Evolutionary conservation across 1,140 invertebrate genomes (phyloP).

Genomic region (Drosophila virilis): DNA sequence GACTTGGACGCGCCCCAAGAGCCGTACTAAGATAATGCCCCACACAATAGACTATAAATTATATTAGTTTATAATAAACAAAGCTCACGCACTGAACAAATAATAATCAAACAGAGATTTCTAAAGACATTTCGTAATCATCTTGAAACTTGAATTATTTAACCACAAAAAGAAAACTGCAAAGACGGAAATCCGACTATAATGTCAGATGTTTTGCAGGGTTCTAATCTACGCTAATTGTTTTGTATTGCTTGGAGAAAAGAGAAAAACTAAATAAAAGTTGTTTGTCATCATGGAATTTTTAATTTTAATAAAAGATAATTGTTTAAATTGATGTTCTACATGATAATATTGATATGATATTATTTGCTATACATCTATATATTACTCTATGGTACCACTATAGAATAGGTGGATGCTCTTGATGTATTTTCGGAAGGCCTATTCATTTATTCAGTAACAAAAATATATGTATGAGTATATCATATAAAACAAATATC

Average conservation of each 20-base stretch:
- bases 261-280: slow-evolving; percentile 33
- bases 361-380: no score
- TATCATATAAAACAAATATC: no score
- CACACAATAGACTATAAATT: slow-evolving; percentile 29
- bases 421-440: no score
- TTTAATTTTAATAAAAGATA: slow-evolving; percentile 50
- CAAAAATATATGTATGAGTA: no score
- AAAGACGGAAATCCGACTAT: neutral
- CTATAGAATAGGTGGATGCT: no score
- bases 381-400: no score
- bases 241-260: slow-evolving; percentile 37
- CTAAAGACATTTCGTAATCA: slow-evolving; percentile 1
- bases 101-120: slow-evolving; percentile 8
- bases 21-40: slow-evolving; percentile 84
- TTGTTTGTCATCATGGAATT: slow-evolving; percentile 18
- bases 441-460: no score
- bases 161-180: slow-evolving; percentile 1
- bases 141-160: slow-evolving; percentile 18
- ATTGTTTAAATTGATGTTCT: slow-evolving; percentile 47
- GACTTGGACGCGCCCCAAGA: slow-evolving; percentile 96
- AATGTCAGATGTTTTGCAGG: neutral
- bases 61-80: slow-evolving; percentile 41
- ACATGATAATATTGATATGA: no score
- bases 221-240: slow-evolving; percentile 22
- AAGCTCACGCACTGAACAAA: slow-evolving; percentile 20